Base-by-base conservation (phyloP, 2,888 invertebrate species). In the Frankliniella intonsa region DNA sequence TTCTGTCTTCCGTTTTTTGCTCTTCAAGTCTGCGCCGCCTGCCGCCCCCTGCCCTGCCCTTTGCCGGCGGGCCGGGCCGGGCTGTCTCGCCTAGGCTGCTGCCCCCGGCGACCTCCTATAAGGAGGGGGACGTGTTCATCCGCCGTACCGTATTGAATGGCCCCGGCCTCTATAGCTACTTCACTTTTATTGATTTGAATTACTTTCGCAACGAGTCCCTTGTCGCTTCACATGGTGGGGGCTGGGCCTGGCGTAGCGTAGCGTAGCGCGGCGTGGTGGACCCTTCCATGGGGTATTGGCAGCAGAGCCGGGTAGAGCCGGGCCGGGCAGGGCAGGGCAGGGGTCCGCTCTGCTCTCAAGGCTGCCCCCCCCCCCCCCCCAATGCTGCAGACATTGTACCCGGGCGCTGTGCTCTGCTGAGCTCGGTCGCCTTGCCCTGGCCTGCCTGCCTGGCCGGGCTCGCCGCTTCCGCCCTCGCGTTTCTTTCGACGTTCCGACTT, bases 121-220 rank as follows among this genome's bases (percentile, higher is more conserved):
- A 19, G 14, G 55, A 55, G 55, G 55, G 12, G 55, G 38, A 38
- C 38, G 38, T 38, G 38, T 38, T 38, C 38, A 38, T 38, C 38
- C 55, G 55, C 55, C 55, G 55, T 5, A 55, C 55, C 38, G 38
- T 38, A 38, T 38, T 38, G 38, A 38, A 38, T 38, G 38, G 38
- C 38, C 1, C 62, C 17, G 62, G 62, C 11, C 62, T 17, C 19
- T 17, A 62, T 62, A 62, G 62, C 62, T 62, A 17, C 14, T 62
- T 62, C 62, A 62, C 62, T 62, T 62, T 62, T 62, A 62, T 62
- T 62, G 62, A 62, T 62, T 62, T 62, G 62, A 62, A 62, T 62
- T 62, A 62, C 62, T 62, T n/a, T 62, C 62, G 62, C 62, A 62
- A 62, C 62, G 62, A 62, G 62, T 62, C 62, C 62, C 62, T 62